Percentiles rank a stretch among this genome's conserved stretches.
Evolutionary conservation across 2,113 vertebrate genomes (phyloP).

Genomic region (Tinamus guttatus): DNA sequence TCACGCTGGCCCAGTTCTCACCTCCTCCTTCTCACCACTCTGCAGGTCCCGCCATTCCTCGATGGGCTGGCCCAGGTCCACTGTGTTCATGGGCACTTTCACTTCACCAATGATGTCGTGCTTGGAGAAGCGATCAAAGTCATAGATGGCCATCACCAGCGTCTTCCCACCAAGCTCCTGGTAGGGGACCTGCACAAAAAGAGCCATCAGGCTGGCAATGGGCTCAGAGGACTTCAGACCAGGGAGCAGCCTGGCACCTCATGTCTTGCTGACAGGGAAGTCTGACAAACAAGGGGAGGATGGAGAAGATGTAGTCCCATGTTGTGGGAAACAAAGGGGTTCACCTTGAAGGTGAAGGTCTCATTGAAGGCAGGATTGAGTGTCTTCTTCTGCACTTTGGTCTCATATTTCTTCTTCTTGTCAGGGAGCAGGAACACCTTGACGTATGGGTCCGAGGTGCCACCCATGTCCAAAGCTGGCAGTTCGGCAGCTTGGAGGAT

Average conservation of each 20-base stretch:
- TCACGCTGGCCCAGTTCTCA: not conserved
- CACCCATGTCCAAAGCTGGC: slow-evolving; percentile 94
- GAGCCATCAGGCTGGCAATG: rapidly evolving
- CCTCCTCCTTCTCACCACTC: slow-evolving; percentile 96
- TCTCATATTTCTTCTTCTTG: slow-evolving; percentile 98
- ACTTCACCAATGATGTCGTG: slow-evolving; percentile 96
- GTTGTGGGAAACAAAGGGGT: not conserved
- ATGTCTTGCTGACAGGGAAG: not conserved
- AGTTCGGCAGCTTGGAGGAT: slow-evolving; percentile 96
- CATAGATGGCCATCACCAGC: slow-evolving; percentile 95
- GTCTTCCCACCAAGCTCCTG: slow-evolving; percentile 96
- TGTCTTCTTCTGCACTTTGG: slow-evolving; percentile 97
- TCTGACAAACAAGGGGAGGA: not conserved
- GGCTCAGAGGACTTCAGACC: not conserved
- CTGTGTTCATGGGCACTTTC: slow-evolving; percentile 94
- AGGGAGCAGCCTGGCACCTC: not conserved
- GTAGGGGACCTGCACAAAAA: slow-evolving; percentile 89
- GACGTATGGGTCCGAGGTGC: slow-evolving; percentile 96
- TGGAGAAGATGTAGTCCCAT: not conserved
- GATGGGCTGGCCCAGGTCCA: slow-evolving; percentile 94
- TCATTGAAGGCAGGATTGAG: slow-evolving; percentile 97
- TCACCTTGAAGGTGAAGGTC: slow-evolving; percentile 95
- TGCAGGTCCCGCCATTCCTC: slow-evolving; percentile 97
- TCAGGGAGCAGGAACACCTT: slow-evolving; percentile 96
- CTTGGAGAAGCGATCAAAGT: slow-evolving; percentile 98